These are phyloP conservation scores for Plestiodon gilberti DNA, from an alignment of 2,113 vertebrate genomes.

Conservation along the genomic window DNA sequence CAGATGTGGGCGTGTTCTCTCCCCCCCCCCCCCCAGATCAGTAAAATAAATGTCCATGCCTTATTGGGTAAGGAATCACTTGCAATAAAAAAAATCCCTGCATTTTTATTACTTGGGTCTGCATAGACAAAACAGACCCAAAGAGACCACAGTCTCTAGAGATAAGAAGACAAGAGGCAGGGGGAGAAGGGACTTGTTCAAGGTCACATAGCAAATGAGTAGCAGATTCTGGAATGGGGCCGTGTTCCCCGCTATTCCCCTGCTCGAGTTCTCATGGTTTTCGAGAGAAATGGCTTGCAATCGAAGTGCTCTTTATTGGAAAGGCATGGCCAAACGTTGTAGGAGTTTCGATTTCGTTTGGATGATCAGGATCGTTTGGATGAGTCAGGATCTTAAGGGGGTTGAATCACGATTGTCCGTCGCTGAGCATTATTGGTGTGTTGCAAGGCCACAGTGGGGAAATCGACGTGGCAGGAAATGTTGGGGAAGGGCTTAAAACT, in stretches of 20 bases:
- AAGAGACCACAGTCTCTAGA: neutral
- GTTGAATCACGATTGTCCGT: neutral
- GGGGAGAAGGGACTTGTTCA: neutral
- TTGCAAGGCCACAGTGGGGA: neutral
- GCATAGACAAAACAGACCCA: neutral
- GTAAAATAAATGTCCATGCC: neutral
- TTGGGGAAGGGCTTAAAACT: neutral
- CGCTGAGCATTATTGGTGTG: neutral
- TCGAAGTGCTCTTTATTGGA: too few species aligned
- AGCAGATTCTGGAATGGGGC: neutral
- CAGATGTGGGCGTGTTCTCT: fast-evolving
- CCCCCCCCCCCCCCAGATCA: fast-evolving
- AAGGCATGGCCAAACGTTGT: too few species aligned
- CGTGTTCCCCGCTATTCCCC: too few species aligned
- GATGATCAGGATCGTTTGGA: too few species aligned
- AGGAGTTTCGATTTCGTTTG: too few species aligned
- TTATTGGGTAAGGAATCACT: neutral
- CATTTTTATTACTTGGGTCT: neutral
- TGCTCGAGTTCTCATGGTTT: neutral
- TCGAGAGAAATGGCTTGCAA: too few species aligned
- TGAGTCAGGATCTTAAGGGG: neutral
- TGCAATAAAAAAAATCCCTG: neutral
- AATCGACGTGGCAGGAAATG: neutral
- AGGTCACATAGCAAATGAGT: too few species aligned
- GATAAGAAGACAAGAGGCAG: neutral